Conservation (phyloP, 1,140 invertebrate species). For the Psilanteris sp. region DNA sequence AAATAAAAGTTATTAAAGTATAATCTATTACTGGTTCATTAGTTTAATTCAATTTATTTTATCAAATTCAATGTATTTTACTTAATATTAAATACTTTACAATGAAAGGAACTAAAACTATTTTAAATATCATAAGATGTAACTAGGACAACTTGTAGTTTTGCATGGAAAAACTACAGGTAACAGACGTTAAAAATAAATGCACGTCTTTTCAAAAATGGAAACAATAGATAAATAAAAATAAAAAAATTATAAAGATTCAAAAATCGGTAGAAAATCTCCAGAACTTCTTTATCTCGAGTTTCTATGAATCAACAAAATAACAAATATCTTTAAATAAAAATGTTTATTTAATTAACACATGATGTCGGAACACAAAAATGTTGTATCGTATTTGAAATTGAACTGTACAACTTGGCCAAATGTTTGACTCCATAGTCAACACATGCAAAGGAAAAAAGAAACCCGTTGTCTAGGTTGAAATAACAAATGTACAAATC, state of each 20-base stretch:
- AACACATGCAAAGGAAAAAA: conserved; percentile 9
- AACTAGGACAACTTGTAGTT: neutral
- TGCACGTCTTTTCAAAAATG: neutral
- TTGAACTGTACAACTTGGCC: conserved; percentile 44
- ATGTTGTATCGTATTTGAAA: conserved; percentile 46
- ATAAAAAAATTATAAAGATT: neutral
- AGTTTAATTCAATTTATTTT: conserved; percentile 10
- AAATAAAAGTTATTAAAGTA: too few species aligned
- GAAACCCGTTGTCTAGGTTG: neutral
- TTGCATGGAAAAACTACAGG: conserved; percentile 1
- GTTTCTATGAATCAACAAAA: conserved; percentile 48
- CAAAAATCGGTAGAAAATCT: neutral
- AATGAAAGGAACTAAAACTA: neutral
- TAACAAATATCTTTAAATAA: conserved; percentile 52
- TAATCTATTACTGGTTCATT: too few species aligned
- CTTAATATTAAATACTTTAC: conserved; percentile 6
- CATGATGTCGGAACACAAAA: conserved; percentile 46
- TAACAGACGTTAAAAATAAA: neutral
- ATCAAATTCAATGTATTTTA: conserved; percentile 7
- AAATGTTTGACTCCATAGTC: conserved; percentile 8
- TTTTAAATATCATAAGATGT: neutral
- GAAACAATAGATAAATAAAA: neutral
- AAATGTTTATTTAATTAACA: conserved; percentile 52
- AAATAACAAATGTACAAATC: conserved; percentile 48
- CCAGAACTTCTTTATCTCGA: conserved; percentile 26